Percentiles rank a stretch among this genome's conserved stretches.
phyloP scores from a whole-genome alignment of 2,888 invertebrate species.

The Mylabris sibirica region DNA sequence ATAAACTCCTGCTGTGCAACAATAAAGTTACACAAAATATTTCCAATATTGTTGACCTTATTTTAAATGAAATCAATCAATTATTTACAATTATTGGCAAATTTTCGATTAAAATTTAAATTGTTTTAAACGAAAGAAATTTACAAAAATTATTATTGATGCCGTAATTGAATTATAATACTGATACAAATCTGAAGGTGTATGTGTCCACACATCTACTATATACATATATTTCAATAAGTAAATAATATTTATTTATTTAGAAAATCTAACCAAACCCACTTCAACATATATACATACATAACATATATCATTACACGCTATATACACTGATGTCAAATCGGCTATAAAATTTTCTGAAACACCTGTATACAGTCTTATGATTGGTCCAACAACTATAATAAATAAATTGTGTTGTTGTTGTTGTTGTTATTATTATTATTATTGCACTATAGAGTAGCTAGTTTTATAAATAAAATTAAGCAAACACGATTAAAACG shows the following conservation, averaged over 20 bases:
- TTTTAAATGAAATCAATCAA: neutral
- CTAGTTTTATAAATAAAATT: constrained; percentile 32
- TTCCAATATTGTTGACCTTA: neutral
- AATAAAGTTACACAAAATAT: neutral
- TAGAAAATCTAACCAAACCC: constrained; percentile 36
- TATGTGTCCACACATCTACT: neutral
- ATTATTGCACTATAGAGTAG: constrained; percentile 7
- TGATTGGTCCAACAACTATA: constrained; percentile 50
- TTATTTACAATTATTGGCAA: neutral
- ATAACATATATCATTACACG: constrained; percentile 35
- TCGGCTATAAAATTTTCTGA: constrained; percentile 50
- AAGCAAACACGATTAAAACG: constrained; percentile 43
- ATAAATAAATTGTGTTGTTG: constrained; percentile 35
- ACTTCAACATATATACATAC: constrained; percentile 29
- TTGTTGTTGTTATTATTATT: no score
- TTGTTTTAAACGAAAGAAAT: no score
- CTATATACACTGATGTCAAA: constrained; percentile 45
- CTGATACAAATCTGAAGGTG: neutral
- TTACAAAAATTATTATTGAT: neutral
- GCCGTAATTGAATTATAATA: neutral
- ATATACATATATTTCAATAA: neutral
- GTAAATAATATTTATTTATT: neutral
- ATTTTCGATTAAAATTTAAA: neutral
- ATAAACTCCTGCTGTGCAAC: neutral
- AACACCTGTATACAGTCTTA: constrained; percentile 49